Evolutionary conservation across 2,797 vertebrate genomes (phyloP), one percentile per base, ranked within the genome.

Genomic region (Cuniculus paca): DNA sequence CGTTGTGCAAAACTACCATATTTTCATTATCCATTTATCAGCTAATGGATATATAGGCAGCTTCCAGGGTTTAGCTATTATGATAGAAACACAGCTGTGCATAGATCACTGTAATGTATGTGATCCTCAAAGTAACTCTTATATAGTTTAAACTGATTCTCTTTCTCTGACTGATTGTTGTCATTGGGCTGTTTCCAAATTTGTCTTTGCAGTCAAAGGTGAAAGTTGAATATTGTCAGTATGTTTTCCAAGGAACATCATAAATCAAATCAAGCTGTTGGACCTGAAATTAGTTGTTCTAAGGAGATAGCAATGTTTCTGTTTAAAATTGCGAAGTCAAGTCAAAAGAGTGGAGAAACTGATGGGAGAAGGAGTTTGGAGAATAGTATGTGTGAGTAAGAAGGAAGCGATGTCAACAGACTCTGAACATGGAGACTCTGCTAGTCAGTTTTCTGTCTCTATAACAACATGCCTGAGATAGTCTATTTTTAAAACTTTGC

Each of bases 351-450:
- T 82, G 48, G 13, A 12, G 42, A 74, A 7, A 63, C 10, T 48
- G 20, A 39, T 4, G 19, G 1, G 19, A 56, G 42, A 34, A 24
- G 48, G 16, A 39, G 42, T n/a, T 0, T 11, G 11, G 3, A 8
- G 3, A 63, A 61, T 2, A 90, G 52, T 9, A 5, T 13, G 50
- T 82, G 11, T 34, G 36, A 11, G 48, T 45, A 50, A 74, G 60
- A 48, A 42, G 24, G 20, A 78, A 45, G 5, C 19, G 31, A 2
- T 1, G 0, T 13, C 10, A 6, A 6, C 19, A 26, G 6, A 74
- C 77, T 83, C 63, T 6, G 48, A 80, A 56, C n/a, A 10, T 26
- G 5, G 24, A 39, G 12, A 19, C 11, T 24, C 8, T 17, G 6
- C 17, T 31, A 61, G 31, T 10, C 22, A 36, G 52, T 39, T 14